phyloP scores from a whole-genome alignment of 2,113 vertebrate species.

The Chloebia gouldiae region DNA sequence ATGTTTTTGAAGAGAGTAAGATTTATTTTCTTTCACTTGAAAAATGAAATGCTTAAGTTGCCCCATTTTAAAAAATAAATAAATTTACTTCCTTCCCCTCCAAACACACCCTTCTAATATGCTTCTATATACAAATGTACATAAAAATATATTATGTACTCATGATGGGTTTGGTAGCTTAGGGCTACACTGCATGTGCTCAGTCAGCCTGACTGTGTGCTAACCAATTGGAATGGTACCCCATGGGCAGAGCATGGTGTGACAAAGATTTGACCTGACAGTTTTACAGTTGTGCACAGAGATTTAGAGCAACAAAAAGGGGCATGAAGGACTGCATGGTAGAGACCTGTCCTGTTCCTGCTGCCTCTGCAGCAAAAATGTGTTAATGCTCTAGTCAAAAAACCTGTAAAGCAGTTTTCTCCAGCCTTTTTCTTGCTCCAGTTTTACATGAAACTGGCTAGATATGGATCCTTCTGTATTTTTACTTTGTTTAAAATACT shows the following conservation, averaged over 20 bases:
- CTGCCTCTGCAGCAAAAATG: neutral
- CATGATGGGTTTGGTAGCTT: slow-evolving; percentile 41
- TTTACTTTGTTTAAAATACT: neutral
- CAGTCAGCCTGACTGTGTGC: slow-evolving; percentile 41
- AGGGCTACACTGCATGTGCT: slow-evolving; percentile 31
- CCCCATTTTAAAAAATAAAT: neutral
- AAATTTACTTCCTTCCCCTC: neutral
- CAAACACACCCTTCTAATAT: neutral
- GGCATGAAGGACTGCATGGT: neutral
- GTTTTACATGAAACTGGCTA: neutral
- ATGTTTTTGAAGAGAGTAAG: neutral
- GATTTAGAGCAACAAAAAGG: slow-evolving; percentile 42
- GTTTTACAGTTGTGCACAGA: slow-evolving; percentile 32
- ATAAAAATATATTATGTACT: neutral
- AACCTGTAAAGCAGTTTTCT: neutral
- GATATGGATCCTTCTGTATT: neutral
- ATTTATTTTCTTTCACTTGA: neutral
- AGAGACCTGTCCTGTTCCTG: neutral
- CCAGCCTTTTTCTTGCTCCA: neutral
- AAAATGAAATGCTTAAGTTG: neutral
- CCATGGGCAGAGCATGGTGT: neutral
- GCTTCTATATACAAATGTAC: slow-evolving; percentile 10
- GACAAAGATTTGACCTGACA: slow-evolving; percentile 74
- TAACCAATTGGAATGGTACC: slow-evolving; percentile 13
- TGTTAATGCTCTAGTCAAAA: neutral